These are phyloP conservation scores for Phainopepla nitens DNA, from an alignment of 2,113 vertebrate species.

Conservation along the genomic window DNA sequence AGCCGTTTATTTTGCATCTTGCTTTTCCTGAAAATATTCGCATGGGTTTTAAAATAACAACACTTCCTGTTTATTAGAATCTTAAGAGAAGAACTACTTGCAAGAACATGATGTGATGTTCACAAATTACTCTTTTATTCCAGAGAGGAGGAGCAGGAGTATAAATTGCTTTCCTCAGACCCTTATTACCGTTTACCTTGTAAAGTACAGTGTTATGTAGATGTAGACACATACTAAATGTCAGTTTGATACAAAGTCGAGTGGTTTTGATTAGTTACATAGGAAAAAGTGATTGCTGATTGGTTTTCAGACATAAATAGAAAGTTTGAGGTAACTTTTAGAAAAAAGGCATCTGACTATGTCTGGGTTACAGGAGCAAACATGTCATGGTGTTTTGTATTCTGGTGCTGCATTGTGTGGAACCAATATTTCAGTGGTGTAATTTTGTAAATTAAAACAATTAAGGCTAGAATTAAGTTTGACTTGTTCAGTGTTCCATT, in stretches of 20 bases:
- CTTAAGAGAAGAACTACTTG: not conserved
- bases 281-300: not conserved
- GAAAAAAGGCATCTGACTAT: not conserved
- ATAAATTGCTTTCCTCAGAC: not conserved
- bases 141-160: not conserved
- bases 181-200: not conserved
- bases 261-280: not conserved
- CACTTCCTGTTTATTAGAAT: not conserved
- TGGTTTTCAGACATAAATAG: not conserved
- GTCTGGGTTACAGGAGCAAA: not conserved
- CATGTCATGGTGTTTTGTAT: not conserved
- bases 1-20: not conserved
- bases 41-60: not conserved
- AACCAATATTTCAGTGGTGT: not conserved
- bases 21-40: not conserved
- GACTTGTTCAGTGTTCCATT: not conserved
- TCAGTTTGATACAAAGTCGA: not conserved
- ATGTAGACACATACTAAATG: accelerated
- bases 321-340: not conserved
- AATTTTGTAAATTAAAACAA: not conserved
- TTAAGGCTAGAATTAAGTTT: not conserved
- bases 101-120: not conserved
- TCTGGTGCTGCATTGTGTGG: not conserved
- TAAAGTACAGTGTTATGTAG: not conserved
- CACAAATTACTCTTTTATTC: not conserved